phyloP scores from a whole-genome alignment of 37 sponge, comb jelly and placozoan species.

The Mnemiopsis leidyi region DNA sequence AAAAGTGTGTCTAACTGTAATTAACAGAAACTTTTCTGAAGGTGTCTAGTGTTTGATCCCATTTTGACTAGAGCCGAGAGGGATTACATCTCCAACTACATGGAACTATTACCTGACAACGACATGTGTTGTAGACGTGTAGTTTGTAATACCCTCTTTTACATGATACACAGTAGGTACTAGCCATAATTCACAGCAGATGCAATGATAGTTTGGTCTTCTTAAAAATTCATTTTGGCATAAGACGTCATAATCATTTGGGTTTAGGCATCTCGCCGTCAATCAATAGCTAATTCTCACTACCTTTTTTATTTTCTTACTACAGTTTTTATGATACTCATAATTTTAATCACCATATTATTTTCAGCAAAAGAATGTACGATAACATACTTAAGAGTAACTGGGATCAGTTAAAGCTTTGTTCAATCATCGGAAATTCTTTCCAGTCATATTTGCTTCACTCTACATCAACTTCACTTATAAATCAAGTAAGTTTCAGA shows the following conservation, averaged over 20 bases:
- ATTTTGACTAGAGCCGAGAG: not conserved
- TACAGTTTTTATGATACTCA: too few species aligned
- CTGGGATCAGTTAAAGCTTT: not conserved
- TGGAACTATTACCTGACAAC: not conserved
- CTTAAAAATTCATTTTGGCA: too few species aligned
- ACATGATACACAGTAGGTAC: constrained; percentile 64
- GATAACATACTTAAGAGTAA: constrained; percentile 25
- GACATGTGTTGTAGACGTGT: constrained; percentile 10
- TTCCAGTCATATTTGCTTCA: constrained; percentile 29
- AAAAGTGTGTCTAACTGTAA: too few species aligned
- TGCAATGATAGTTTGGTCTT: too few species aligned
- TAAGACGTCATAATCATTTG: too few species aligned
- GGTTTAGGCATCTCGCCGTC: too few species aligned
- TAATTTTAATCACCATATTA: not conserved
- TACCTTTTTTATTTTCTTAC: too few species aligned
- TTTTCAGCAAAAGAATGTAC: constrained; percentile 53
- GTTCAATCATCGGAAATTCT: constrained; percentile 18
- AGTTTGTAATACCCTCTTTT: constrained; percentile 3
- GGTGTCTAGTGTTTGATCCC: constrained; percentile 27
- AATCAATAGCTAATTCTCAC: too few species aligned
- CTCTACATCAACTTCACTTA: not conserved
- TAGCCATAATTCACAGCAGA: too few species aligned
- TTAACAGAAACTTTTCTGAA: too few species aligned
- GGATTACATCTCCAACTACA: not conserved
- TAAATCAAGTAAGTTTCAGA: not conserved